Base-by-base conservation (phyloP, 2,113 vertebrate genomes). In the Pachycephala philippinensis region DNA sequence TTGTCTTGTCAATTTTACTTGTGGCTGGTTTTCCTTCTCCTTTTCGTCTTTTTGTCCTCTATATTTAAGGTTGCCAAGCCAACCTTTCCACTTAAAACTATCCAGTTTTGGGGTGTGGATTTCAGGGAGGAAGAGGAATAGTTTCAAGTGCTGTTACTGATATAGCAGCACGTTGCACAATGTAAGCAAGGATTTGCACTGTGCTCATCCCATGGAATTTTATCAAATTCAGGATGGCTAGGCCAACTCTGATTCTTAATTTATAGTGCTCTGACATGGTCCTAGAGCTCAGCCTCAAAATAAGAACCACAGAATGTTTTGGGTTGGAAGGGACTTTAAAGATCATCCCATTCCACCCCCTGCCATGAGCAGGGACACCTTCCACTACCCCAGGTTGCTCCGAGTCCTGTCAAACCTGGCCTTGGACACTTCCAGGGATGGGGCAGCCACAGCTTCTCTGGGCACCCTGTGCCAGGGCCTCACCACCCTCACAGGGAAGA, bases 341-440 rank as follows among this genome's bases (percentile, higher is more conserved):
- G 9, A 27, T 47, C 1, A 27, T 5, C 6, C 20, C 1, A 2
- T 63, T 50, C 35, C 17, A 16, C 1, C 7, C 7, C n/a, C 10
- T 53, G 30, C 8, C 17, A 28, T 42, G 21, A 8, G 2, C 61
- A 42, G 22, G 26, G 40, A 54, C 63, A 33, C 10, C 15, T 84
- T 37, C 30, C 18, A 8, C 22, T 4, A 4, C 2, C 7, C 70
- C 63, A 63, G 30, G 3, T 3, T 54, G 8, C 15, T 76, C 47
- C 10, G 8, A 76, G 3, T 6, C 12, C 17, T 0, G 0, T 33
- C 26, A 40, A 61, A 0, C 8, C 10, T 27, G n/a, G 4, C 7
- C 22, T 54, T 22, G 47, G 0, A 33, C 40, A 23, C 1, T 56
- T 14, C 31, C 54, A 63, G 30, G 63, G 49, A 37, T 84, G 63